Evolutionary conservation across 37 sponge, comb jelly and placozoan species (phyloP).

Genomic region (Agelas oroides): DNA sequence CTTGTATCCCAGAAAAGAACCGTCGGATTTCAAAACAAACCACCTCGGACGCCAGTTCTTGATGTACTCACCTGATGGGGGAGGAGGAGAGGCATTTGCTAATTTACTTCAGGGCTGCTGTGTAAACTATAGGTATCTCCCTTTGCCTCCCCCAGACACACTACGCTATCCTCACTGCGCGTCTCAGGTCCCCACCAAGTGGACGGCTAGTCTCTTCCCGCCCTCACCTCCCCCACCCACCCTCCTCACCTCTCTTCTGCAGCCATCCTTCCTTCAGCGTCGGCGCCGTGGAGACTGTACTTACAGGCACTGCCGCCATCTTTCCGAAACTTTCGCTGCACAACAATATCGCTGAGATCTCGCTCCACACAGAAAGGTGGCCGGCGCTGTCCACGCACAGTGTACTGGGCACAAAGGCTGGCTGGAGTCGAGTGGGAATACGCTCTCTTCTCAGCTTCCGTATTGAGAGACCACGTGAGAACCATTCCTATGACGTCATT

Average conservation of each 20-base stretch:
- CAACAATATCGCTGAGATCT: background rate
- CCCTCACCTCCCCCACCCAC: too few species aligned
- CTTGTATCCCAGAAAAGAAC: slow-evolving; percentile 89
- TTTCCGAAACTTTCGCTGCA: background rate
- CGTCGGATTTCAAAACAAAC: slow-evolving; percentile 87
- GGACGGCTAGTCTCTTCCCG: too few species aligned
- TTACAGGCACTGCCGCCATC: background rate
- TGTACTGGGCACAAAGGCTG: too few species aligned
- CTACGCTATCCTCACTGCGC: background rate
- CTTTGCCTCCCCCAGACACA: background rate
- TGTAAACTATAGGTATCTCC: background rate
- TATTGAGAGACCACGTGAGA: too few species aligned
- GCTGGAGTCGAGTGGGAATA: too few species aligned
- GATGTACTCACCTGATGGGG: slow-evolving; percentile 95
- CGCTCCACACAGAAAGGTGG: too few species aligned
- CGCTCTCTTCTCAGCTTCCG: too few species aligned
- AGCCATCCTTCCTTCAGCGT: slow-evolving; percentile 94
- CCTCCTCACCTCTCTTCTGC: slow-evolving; percentile 94
- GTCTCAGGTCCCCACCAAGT: too few species aligned
- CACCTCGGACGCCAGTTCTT: slow-evolving; percentile 97
- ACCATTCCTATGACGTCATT: too few species aligned
- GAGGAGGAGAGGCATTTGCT: background rate
- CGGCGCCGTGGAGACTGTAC: background rate
- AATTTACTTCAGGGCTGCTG: background rate
- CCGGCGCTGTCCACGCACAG: too few species aligned